These are phyloP conservation scores for Atta colombica DNA, from an alignment of 1,140 invertebrate species.

Conservation along the genomic window DNA sequence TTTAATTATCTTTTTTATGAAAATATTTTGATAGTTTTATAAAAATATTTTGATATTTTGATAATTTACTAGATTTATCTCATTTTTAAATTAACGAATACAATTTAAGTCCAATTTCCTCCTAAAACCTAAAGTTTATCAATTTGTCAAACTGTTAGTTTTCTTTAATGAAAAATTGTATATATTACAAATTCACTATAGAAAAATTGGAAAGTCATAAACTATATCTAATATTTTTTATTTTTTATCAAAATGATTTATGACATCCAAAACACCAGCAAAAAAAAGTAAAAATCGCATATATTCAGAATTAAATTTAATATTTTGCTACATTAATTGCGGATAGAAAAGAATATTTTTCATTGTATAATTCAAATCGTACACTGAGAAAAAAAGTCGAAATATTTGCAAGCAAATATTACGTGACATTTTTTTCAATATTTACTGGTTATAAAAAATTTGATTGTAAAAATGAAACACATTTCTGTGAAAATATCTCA, in stretches of 20 bases:
- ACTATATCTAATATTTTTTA: neutral
- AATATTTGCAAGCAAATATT: too few relatives aligned
- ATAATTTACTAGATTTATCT: neutral
- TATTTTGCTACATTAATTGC: neutral
- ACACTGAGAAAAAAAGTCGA: too few relatives aligned
- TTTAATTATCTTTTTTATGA: neutral
- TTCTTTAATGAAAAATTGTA: neutral
- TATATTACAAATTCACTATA: neutral
- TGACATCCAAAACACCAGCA: neutral
- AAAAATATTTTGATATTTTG: too few relatives aligned
- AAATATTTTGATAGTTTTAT: too few relatives aligned
- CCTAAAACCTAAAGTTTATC: neutral
- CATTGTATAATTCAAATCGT: neutral
- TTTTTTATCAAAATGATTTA: neutral
- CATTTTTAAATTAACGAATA: neutral
- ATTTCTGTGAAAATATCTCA: too few relatives aligned
- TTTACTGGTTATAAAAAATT: too few relatives aligned
- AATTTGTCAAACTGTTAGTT: neutral
- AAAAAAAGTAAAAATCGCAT: neutral
- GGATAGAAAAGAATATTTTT: too few relatives aligned
- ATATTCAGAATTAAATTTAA: constrained; percentile 1
- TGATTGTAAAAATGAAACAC: too few relatives aligned
- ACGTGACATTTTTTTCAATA: too few relatives aligned
- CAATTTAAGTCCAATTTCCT: neutral
- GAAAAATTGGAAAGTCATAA: neutral